phyloP scores from a whole-genome alignment of 2,113 vertebrate species.

The Euleptes europaea region DNA sequence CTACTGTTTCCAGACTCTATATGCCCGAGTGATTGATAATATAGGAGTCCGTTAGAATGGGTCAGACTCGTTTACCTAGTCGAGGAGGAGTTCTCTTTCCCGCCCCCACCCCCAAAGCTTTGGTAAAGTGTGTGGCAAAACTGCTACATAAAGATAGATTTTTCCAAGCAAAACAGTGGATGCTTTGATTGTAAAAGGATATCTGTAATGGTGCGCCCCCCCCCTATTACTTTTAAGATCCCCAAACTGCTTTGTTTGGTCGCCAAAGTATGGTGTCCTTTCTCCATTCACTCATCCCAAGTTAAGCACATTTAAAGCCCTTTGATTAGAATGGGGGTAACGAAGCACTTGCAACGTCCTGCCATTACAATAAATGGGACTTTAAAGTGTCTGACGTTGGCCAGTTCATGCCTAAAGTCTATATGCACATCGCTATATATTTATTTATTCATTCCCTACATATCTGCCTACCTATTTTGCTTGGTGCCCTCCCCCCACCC shows the following conservation, averaged over 20 bases:
- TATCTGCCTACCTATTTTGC: not conserved
- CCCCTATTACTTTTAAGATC: not conserved
- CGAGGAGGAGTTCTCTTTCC: not conserved
- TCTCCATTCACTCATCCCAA: not conserved
- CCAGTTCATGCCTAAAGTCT: not conserved
- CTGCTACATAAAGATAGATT: not conserved
- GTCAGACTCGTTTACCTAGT: slow-evolving; percentile 14
- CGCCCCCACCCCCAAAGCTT: no score
- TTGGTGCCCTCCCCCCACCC: not conserved
- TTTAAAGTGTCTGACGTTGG: not conserved
- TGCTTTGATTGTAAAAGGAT: not conserved
- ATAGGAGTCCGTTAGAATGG: slow-evolving; percentile 10
- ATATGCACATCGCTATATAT: not conserved
- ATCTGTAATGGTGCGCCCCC: not conserved
- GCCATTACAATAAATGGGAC: not conserved
- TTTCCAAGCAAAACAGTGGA: not conserved
- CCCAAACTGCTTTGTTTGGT: not conserved
- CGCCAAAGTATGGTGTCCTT: not conserved
- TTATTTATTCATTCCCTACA: not conserved
- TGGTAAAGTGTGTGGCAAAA: not conserved
- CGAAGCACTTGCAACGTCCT: not conserved
- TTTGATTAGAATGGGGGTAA: not conserved
- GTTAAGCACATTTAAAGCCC: not conserved
- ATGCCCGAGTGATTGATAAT: not conserved
- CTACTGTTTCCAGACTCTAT: slow-evolving; percentile 53